Evolutionary conservation across 2,888 invertebrate species (phyloP).

Genomic region (Epistrophe grossulariae): DNA sequence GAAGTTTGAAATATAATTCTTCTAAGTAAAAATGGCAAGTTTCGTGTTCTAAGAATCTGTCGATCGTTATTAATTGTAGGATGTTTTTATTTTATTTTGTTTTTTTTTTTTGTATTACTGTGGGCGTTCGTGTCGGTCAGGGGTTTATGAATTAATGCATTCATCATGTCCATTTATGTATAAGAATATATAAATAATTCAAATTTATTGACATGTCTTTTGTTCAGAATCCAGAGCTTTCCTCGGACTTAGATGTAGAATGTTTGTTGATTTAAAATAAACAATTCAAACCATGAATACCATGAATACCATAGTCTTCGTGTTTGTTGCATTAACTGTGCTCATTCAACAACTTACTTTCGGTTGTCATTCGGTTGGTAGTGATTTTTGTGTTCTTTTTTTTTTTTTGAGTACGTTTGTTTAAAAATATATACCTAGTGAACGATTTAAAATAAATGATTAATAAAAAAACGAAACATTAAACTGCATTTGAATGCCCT

Average conservation of each 20-base stretch:
- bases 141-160: slow-evolving; percentile 59
- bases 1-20: neutral
- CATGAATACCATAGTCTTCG: slow-evolving; percentile 48
- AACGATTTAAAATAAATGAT: neutral
- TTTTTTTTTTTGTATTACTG: slow-evolving; percentile 39
- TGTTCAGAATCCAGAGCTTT: slow-evolving; percentile 50
- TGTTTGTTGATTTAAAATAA: slow-evolving; percentile 46
- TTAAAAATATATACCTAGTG: neutral
- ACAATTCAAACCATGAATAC: slow-evolving; percentile 52
- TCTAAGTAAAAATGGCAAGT: slow-evolving; percentile 73
- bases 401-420: neutral
- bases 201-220: slow-evolving; percentile 15
- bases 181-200: slow-evolving; percentile 8
- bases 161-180: slow-evolving; percentile 38
- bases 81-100: slow-evolving; percentile 7
- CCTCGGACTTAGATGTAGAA: slow-evolving; percentile 9
- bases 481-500: neutral
- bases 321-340: slow-evolving; percentile 31
- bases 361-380: slow-evolving; percentile 51
- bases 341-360: slow-evolving; percentile 33
- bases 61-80: slow-evolving; percentile 1
- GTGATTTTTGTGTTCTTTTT: neutral
- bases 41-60: slow-evolving; percentile 9
- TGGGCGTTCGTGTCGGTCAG: slow-evolving; percentile 24
- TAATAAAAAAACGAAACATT: neutral